Evolutionary conservation across 2,888 invertebrate genomes (phyloP).

Genomic region (Lasius fuliginosus): DNA sequence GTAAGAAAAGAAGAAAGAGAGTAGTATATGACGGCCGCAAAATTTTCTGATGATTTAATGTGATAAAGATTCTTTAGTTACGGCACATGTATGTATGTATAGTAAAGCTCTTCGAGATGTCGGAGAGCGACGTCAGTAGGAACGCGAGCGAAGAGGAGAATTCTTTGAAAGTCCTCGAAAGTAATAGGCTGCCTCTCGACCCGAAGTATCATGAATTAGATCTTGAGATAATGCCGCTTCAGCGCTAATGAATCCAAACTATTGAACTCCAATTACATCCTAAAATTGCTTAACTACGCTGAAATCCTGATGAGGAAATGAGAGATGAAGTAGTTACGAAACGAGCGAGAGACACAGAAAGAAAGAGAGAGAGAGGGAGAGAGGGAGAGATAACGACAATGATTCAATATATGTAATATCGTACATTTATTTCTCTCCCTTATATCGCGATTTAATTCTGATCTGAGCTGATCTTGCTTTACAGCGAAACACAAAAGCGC

Average conservation of each 20-base stretch:
- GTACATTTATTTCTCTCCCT: background rate
- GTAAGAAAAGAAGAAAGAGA: background rate
- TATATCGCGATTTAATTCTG: background rate
- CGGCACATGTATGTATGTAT: conserved; percentile 41
- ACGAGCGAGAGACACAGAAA: conserved; percentile 49
- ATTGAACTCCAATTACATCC: conserved; percentile 82
- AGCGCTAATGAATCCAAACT: conserved; percentile 84
- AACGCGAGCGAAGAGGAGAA: conserved; percentile 63
- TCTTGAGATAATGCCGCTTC: conserved; percentile 81
- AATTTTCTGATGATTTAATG: conserved; percentile 3
- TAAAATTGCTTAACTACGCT: conserved; percentile 68
- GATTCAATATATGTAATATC: conserved; percentile 35
- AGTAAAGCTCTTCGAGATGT: conserved; percentile 45
- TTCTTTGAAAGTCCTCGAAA: conserved; percentile 80
- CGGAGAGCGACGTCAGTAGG: conserved; percentile 51
- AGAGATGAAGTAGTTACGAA: conserved; percentile 47
- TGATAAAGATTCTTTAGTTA: conserved; percentile 30
- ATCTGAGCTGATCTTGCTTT: background rate
- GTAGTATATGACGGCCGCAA: background rate
- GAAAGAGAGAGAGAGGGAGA: conserved; percentile 35
- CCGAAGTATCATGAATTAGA: conserved; percentile 80
- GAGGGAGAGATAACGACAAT: conserved; percentile 43
- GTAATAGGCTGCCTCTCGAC: conserved; percentile 76
- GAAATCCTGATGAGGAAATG: conserved; percentile 61
- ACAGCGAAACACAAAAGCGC: conserved; percentile 18